phyloP scores from a whole-genome alignment of 2,797 vertebrate species.

The Amblyraja radiata region DNA sequence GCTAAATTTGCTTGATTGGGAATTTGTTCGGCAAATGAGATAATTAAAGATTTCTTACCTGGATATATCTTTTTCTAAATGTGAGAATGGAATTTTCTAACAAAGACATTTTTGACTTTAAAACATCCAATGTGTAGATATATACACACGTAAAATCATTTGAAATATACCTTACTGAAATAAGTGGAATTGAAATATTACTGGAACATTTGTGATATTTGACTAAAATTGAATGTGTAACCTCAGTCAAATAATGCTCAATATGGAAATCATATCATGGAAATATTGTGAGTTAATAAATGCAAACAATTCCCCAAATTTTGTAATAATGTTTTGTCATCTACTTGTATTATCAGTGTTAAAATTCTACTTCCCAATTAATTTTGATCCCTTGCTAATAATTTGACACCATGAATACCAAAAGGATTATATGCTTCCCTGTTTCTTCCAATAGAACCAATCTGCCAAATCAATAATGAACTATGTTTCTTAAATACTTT shows the following conservation, averaged over 20 bases:
- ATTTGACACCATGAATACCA: background rate
- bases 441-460: no score
- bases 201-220: background rate
- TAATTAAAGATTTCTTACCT: background rate
- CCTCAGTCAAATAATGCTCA: background rate
- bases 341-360: background rate
- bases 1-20: background rate
- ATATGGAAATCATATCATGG: background rate
- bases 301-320: background rate
- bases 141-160: background rate
- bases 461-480: background rate
- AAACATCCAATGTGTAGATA: background rate
- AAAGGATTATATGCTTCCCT: background rate
- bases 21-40: background rate
- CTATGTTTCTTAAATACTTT: no score
- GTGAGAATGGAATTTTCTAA: background rate
- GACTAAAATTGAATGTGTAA: background rate
- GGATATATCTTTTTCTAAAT: background rate
- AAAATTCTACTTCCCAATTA: background rate
- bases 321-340: background rate
- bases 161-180: background rate
- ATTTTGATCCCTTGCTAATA: background rate
- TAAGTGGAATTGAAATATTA: background rate
- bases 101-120: background rate
- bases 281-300: background rate